Conservation (phyloP, 2,797 vertebrate species). For the Triplophysa yarkandensis region DNA sequence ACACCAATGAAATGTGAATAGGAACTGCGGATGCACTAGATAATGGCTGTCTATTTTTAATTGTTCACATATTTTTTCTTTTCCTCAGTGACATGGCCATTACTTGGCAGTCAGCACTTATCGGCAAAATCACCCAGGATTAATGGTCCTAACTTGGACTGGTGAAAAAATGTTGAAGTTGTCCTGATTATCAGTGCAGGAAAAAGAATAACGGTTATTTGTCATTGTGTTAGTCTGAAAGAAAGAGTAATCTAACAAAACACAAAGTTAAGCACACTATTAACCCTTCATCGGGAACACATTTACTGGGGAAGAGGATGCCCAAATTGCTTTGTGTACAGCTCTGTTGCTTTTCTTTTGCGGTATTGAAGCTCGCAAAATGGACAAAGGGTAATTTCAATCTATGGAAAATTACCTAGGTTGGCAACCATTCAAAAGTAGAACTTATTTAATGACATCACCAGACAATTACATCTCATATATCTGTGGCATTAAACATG, state of each 20-base stretch:
- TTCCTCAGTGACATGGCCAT: slow-evolving; percentile 95
- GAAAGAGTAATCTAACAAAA: slow-evolving; percentile 89
- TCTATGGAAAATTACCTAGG: slow-evolving; percentile 37
- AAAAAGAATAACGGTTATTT: slow-evolving; percentile 99
- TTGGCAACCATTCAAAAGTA: slow-evolving; percentile 26
- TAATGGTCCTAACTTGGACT: slow-evolving; percentile 99
- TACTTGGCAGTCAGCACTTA: slow-evolving; percentile 98
- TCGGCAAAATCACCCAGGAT: slow-evolving; percentile 95
- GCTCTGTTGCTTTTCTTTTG: slow-evolving; percentile 15
- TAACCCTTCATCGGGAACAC: slow-evolving; percentile 83
- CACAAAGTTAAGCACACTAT: slow-evolving; percentile 79
- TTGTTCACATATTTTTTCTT: slow-evolving; percentile 92
- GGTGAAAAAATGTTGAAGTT: slow-evolving; percentile 98
- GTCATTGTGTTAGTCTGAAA: slow-evolving; percentile 91
- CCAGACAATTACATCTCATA: slow-evolving; percentile 20
- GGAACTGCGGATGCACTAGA: slow-evolving; percentile 71
- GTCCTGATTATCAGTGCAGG: slow-evolving; percentile 97
- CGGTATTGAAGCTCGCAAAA: slow-evolving; percentile 16
- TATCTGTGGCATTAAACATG: slow-evolving; percentile 20
- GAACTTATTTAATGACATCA: slow-evolving; percentile 6
- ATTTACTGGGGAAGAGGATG: slow-evolving; percentile 64
- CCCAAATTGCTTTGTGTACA: slow-evolving; percentile 54
- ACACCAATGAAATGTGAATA: slow-evolving; percentile 88
- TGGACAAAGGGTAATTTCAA: slow-evolving; percentile 11
- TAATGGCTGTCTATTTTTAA: slow-evolving; percentile 97